phyloP scores from a whole-genome alignment of 37 sponge, comb jelly and placozoan genomes.

The Chondrosia reniformis region DNA sequence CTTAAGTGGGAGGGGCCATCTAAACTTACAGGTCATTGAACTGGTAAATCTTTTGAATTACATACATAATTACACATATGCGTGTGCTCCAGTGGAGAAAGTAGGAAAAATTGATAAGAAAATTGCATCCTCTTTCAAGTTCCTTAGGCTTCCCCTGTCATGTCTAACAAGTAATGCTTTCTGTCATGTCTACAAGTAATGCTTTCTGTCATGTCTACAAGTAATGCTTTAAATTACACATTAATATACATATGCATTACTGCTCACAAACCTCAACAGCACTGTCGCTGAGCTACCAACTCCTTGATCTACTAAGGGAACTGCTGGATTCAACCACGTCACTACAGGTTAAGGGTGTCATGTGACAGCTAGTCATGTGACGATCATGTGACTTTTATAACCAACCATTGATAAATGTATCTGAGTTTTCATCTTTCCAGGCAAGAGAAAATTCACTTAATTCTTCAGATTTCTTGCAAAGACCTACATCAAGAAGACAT shows the following conservation, averaged over 20 bases:
- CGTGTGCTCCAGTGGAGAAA: not conserved
- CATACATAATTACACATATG: not conserved
- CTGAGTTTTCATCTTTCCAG: conserved; percentile 22
- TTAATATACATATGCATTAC: not conserved
- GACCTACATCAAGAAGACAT: conserved; percentile 6
- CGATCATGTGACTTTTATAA: not conserved
- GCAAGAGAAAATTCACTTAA: conserved; percentile 46
- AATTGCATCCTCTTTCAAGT: not conserved
- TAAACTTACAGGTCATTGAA: too few relatives aligned
- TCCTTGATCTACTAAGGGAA: conserved; percentile 15
- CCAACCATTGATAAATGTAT: conserved; percentile 32
- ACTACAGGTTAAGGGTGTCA: conserved; percentile 2
- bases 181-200: too few relatives aligned
- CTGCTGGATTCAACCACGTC: conserved; percentile 20
- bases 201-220: too few relatives aligned
- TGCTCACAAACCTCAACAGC: not conserved
- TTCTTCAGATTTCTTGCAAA: conserved; percentile 5
- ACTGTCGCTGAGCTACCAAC: conserved; percentile 14
- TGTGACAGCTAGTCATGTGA: not conserved
- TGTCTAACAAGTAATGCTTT: too few relatives aligned
- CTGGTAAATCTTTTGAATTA: not conserved
- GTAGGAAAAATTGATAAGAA: not conserved
- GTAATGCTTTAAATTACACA: too few relatives aligned
- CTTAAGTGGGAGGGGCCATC: too few relatives aligned
- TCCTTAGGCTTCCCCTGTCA: too few relatives aligned